phyloP scores from a whole-genome alignment of 1,140 invertebrate species.

The Rhopalosiphum maidis region DNA sequence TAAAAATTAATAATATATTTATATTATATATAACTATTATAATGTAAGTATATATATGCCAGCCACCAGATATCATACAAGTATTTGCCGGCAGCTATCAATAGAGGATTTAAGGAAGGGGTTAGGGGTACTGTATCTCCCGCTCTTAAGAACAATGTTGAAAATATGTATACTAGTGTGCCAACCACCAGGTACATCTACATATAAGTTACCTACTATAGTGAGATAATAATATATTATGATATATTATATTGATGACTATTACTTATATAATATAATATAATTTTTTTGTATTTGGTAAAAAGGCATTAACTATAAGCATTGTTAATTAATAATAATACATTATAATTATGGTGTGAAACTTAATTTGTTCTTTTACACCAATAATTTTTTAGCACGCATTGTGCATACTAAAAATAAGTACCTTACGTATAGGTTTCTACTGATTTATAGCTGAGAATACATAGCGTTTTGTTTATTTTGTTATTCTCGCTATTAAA shows the following conservation, averaged over 20 bases:
- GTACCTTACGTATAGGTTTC: neutral
- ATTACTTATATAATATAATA: neutral
- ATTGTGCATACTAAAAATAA: neutral
- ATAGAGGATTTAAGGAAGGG: no score
- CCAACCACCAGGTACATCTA: neutral
- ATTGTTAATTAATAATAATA: neutral
- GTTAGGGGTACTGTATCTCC: no score
- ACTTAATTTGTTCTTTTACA: neutral
- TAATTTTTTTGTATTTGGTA: no score
- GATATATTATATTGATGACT: neutral
- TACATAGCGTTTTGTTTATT: neutral
- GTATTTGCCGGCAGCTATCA: neutral
- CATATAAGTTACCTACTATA: neutral
- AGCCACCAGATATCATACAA: neutral
- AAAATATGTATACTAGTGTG: neutral
- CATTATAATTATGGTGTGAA: neutral
- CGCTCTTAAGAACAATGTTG: neutral
- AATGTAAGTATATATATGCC: neutral
- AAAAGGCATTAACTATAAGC: neutral
- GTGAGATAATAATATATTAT: neutral
- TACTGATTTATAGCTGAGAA: neutral
- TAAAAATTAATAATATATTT: neutral
- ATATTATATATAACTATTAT: neutral
- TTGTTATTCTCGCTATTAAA: slow-evolving; percentile 6
- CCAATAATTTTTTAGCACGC: neutral